Evolutionary conservation across 2,888 invertebrate species (phyloP), one percentile per base, ranked within the genome.

Genomic region (Mythimna pallens): DNA sequence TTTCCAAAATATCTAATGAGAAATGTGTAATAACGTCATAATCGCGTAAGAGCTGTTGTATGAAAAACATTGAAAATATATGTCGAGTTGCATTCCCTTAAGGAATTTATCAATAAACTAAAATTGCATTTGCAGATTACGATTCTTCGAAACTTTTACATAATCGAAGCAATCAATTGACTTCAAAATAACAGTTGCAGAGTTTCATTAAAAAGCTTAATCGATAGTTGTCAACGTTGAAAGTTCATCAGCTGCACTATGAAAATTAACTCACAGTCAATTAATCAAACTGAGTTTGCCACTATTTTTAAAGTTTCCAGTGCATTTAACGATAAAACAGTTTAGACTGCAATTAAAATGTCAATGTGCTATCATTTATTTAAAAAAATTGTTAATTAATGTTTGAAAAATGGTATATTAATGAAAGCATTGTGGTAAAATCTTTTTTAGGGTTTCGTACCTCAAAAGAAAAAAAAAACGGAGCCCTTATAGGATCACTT

Each of bases 241-340:
- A 59, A 76, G 47, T 67, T 47, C 54, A 55, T 55, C 36, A 20
- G 20, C 58, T 20, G 12, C 7, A 54, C 22, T 25, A 36, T 67
- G 67, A 50, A 22, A 36, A 61, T 36, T 30, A 8, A 55, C 22
- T 68, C 8, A 14, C 36, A 2, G 43, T 17, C 25, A 40, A 61
- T 76, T 67, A 67, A 50, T 76, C 76, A 76, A 50, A 22, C 14
- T 7, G 6, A 8, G 58, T 50, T 34, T 9, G 22, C 8, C 0
- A 10, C n/a, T 30, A 7, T 25, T 30, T 52, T 10, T 20, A 50
- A 65, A 58, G 50, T 36, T 74, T 22, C 0, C 9, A 36, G 6
- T 55, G 17, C 22, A n/a, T 62, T 25, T 47, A 20, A 14, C 22
- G 3, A 17, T n/a, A 25, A 54, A 20, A 58, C 57, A 34, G 34